phyloP scores from a whole-genome alignment of 2,113 vertebrate species.

The Isichthys henryi region DNA sequence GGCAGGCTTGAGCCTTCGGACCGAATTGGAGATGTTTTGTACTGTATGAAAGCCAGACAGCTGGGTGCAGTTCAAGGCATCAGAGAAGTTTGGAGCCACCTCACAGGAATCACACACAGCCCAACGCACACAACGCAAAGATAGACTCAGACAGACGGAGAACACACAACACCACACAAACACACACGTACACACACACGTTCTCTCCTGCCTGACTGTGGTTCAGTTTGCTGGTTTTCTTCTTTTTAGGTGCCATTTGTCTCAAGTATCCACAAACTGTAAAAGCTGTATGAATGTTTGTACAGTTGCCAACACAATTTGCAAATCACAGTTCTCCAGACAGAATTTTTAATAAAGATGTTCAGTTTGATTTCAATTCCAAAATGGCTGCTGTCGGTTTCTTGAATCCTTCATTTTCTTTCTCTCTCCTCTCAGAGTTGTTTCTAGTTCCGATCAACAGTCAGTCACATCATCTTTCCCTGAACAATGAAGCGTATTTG shows the following conservation, averaged over 20 bases:
- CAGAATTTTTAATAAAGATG: constrained; percentile 11
- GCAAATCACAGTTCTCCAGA: background rate
- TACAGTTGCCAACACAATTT: constrained; percentile 1
- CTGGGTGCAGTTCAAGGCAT: background rate
- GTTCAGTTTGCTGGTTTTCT: background rate
- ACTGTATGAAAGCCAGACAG: background rate
- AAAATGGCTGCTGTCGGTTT: background rate
- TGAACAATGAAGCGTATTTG: background rate
- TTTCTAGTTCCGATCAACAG: background rate
- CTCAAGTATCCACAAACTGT: constrained; percentile 14
- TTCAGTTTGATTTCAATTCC: background rate
- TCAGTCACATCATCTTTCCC: background rate
- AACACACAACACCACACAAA: background rate
- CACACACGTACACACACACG: background rate
- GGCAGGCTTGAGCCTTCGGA: background rate
- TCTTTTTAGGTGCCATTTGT: background rate
- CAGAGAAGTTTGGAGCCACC: background rate
- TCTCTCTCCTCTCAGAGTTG: background rate
- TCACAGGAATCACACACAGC: background rate
- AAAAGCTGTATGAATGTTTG: constrained; percentile 10
- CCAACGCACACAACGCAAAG: no score
- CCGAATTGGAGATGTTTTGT: constrained; percentile 2
- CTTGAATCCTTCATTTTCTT: background rate
- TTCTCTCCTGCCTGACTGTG: background rate
- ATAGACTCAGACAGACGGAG: background rate